Evolutionary conservation across 2,797 vertebrate species (phyloP), one percentile per base, ranked within the genome.

Genomic region (Cuculus canorus): DNA sequence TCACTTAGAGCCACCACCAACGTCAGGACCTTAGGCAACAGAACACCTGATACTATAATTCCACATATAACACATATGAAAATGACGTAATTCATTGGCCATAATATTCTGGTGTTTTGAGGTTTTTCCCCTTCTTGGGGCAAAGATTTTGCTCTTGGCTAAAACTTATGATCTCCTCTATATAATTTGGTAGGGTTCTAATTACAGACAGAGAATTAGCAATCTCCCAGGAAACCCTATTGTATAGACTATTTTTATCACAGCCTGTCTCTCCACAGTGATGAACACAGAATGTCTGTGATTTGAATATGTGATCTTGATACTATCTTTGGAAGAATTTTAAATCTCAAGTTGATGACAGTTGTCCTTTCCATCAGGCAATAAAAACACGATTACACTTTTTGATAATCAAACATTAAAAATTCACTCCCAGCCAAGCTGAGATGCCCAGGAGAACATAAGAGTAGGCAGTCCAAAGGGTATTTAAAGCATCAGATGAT

Each of bases 401-500:
- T 71, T 78, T 71, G 85, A 77, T 52, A 94, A 88, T 86, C 57
- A 83, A 88, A 75, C 28, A 81, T 86, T 81, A 93, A 88, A 86
- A 71, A 90, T 71, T 88, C 50, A 30, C 52, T 80, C 53, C 69
- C 70, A 86, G 17, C 28, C 32, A 78, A 81, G 59, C 54, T 81
- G 32, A 33, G 53, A 87, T 27, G 37, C 71, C 56, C 32, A 64
- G 13, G 57, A 85, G 76, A 94, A 81, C 15, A 25, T 30, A 12
- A 48, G 7, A 93, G 75, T 77, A 89, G 87, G 85, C 47, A 89
- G 57, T 61, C 43, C 63, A 70, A 89, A 50, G 25, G 35, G 71
- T 89, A 91, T 92, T 92, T 87, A 93, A 93, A 89, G 77, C 7
- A 9, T 77, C 41, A 86, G 82, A 92, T 91, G 85, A 92, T 35